Percentiles rank a stretch among this genome's conserved stretches.
phyloP scores from a whole-genome alignment of 2,888 invertebrate genomes.

The Pegoplata infirma region DNA sequence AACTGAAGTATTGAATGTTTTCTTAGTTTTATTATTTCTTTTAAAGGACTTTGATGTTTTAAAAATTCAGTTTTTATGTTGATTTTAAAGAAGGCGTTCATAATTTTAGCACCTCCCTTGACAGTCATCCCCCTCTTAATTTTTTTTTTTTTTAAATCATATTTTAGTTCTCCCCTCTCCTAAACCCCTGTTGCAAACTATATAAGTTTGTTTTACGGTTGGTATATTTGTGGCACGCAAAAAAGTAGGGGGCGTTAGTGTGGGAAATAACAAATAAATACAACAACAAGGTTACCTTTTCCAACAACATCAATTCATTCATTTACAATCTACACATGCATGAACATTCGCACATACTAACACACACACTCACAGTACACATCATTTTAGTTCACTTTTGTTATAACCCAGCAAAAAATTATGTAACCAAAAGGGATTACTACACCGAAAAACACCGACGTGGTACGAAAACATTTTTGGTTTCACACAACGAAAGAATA shows the following conservation, averaged over 20 bases:
- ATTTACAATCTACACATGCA: slow-evolving; percentile 12
- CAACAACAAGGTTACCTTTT: slow-evolving; percentile 55
- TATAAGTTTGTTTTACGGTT: not conserved
- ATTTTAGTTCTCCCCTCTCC: not conserved
- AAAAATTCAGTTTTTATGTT: not conserved
- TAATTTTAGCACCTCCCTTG: not conserved
- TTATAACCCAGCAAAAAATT: too few relatives aligned
- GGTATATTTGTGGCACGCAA: slow-evolving; percentile 39
- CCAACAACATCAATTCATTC: slow-evolving; percentile 32
- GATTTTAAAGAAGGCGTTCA: not conserved
- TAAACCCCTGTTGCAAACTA: not conserved
- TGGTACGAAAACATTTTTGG: too few relatives aligned
- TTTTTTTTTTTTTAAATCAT: not conserved
- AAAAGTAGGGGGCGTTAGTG: slow-evolving; percentile 53
- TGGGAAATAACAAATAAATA: slow-evolving; percentile 57
- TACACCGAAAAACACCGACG: too few relatives aligned
- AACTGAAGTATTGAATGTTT: not conserved
- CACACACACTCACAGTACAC: too few relatives aligned
- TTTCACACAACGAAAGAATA: too few relatives aligned
- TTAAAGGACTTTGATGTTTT: not conserved
- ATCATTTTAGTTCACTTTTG: not conserved
- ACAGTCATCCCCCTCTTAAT: not conserved
- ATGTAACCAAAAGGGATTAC: too few relatives aligned
- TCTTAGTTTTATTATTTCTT: not conserved
- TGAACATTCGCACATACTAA: not conserved